Base-by-base conservation (phyloP, 2,888 invertebrate genomes). In the Drosophila subsilvestris region DNA sequence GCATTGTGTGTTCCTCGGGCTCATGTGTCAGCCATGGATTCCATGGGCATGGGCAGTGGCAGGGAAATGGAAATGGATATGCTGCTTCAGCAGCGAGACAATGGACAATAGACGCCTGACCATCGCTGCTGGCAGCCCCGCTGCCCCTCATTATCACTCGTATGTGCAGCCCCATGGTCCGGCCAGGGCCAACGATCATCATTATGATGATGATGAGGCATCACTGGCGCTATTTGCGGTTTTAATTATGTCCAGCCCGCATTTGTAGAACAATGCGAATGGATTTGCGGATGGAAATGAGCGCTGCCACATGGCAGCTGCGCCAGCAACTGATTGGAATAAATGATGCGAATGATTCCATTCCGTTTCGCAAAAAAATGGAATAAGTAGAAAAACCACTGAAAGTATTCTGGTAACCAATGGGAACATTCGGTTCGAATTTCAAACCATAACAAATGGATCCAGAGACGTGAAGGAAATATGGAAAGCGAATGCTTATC, bases 401-500 rank as follows among this genome's bases (percentile, higher is more conserved):
- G 58, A 50, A 59, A 37, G 60, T 54, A 50, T 49, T 49, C 42
- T 50, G 49, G 29, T 12, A 8, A 27, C 12, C n/a, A 42, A 49
- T n/a, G 50, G 63, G 49, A 56, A 62, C 14, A 25, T 29, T 32
- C 12, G 12, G 12, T 32, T 32, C 5, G 32, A 5, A 32, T 12
- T 5, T n/a, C 50, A 12, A 27, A 43, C 48, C 65, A 56, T 67
- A 56, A 67, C 56, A 68, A 66, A 66, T 66, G 56, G 56, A 25
- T 48, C 27, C 63, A 44, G 5, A 17, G 17, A 17, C 29, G 51
- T 4, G 29, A 9, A 27, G 12, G 50, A 27, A 55, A 56, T 78
- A 81, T 81, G 79, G 61, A 25, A 69, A 66, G 25, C 60, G 62
- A 86, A 81, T 87, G 69, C 71, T 74, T 60, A 79, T 55, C 82